Percentiles rank a stretch among this genome's conserved stretches.
Evolutionary conservation across 2,888 invertebrate genomes (phyloP).

Genomic region (Branchellion lobata): DNA sequence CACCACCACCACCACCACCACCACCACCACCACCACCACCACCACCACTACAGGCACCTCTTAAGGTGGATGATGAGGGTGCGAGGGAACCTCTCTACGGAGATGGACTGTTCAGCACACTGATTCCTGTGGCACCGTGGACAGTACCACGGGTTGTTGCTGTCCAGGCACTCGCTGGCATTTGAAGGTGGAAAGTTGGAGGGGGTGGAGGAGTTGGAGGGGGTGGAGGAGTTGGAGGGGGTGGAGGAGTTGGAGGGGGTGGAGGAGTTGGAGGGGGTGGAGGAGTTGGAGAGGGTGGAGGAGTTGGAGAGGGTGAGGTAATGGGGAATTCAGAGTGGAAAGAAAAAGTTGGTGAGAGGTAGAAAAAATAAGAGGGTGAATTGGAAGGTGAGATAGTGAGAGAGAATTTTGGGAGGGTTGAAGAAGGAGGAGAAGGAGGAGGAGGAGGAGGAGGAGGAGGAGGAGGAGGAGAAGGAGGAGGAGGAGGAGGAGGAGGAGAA

Average conservation of each 20-base stretch:
- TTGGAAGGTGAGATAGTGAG: not conserved
- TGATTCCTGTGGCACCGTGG: conserved; percentile 69
- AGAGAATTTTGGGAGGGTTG: not conserved
- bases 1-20: conserved; percentile 69
- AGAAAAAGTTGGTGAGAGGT: conserved; percentile 51
- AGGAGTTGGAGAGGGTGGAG: too few relatives aligned
- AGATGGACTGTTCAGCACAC: conserved; percentile 70
- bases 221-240: too few relatives aligned
- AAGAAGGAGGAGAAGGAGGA: not conserved
- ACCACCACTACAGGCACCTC: conserved; percentile 68
- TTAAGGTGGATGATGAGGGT: conserved; percentile 70
- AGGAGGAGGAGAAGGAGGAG: not conserved
- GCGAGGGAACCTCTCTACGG: conserved; percentile 70
- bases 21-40: conserved; percentile 68
- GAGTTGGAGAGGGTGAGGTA: not conserved
- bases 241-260: too few relatives aligned
- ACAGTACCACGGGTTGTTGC: conserved; percentile 71
- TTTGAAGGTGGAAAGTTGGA: not conserved
- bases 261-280: too few relatives aligned
- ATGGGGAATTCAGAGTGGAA: not conserved
- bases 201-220: too few relatives aligned
- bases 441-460: not conserved
- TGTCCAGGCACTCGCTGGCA: conserved; percentile 68
- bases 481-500: conserved; percentile 6
- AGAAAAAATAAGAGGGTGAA: too few relatives aligned